phyloP scores from a whole-genome alignment of 1,140 invertebrate genomes.

The Musca vetustissima region DNA sequence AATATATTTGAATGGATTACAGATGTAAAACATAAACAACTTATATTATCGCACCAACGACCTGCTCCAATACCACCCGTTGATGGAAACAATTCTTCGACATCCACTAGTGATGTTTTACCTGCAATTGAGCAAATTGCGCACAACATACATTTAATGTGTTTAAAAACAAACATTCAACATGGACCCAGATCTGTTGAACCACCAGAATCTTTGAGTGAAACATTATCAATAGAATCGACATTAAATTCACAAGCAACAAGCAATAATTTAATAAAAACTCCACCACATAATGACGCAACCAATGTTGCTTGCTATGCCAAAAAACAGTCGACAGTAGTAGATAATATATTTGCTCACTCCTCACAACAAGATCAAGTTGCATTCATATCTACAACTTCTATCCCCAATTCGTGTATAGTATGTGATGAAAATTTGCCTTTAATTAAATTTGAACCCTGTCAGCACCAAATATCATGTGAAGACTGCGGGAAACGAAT shows the following conservation, averaged over 20 bases:
- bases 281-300: neutral
- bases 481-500: constrained; percentile 75
- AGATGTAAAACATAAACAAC: constrained; percentile 45
- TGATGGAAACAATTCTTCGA: neutral
- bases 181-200: neutral
- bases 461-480: constrained; percentile 74
- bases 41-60: constrained; percentile 45
- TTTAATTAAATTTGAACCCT: constrained; percentile 67
- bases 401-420: constrained; percentile 64
- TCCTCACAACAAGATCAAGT: too few species aligned
- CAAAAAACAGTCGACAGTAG: too few species aligned
- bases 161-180: constrained; percentile 17
- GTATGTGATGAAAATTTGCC: constrained; percentile 73
- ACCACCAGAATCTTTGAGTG: neutral
- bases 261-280: neutral
- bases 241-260: neutral
- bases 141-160: constrained; percentile 21
- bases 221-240: neutral
- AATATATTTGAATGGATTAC: constrained; percentile 55
- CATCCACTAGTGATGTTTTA: neutral
- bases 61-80: neutral
- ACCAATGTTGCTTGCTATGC: too few species aligned
- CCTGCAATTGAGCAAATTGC: neutral
- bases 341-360: too few species aligned
- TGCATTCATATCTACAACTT: too few species aligned